phyloP scores from a whole-genome alignment of 1,140 invertebrate species.

The Brachionus manjavacas region DNA sequence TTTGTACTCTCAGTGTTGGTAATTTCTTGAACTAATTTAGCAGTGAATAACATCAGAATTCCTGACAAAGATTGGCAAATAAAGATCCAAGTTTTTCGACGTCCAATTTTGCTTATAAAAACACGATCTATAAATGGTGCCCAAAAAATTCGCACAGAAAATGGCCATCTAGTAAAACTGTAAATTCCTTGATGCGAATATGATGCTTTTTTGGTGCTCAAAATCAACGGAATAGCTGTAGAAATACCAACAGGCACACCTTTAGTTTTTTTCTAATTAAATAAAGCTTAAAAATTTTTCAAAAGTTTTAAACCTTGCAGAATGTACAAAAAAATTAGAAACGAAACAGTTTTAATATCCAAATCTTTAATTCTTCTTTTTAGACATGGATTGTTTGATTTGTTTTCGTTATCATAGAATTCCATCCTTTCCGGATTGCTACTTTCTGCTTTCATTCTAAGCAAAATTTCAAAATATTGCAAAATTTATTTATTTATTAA shows the following conservation, averaged over 20 bases:
- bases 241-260: conserved; percentile 84
- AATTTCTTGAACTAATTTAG: not conserved
- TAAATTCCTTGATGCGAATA: conserved; percentile 77
- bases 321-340: not conserved
- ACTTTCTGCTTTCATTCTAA: too few relatives aligned
- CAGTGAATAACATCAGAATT: not conserved
- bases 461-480: too few relatives aligned
- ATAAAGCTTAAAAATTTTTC: not conserved
- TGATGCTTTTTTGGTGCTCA: conserved; percentile 54
- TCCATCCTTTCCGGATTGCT: not conserved
- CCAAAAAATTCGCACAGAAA: conserved; percentile 90
- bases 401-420: not conserved
- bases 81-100: conserved; percentile 84
- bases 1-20: not conserved
- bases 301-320: not conserved
- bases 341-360: not conserved
- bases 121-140: conserved; percentile 92
- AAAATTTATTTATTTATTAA: too few relatives aligned
- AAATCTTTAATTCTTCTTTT: not conserved
- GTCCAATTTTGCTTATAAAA: conserved; percentile 74
- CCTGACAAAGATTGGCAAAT: not conserved
- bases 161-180: conserved; percentile 95
- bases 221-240: conserved; percentile 85
- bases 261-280: conserved; percentile 45
- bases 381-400: not conserved